These are phyloP conservation scores for Drosophila lini DNA, from an alignment of 1,140 invertebrate species.

Conservation along the genomic window DNA sequence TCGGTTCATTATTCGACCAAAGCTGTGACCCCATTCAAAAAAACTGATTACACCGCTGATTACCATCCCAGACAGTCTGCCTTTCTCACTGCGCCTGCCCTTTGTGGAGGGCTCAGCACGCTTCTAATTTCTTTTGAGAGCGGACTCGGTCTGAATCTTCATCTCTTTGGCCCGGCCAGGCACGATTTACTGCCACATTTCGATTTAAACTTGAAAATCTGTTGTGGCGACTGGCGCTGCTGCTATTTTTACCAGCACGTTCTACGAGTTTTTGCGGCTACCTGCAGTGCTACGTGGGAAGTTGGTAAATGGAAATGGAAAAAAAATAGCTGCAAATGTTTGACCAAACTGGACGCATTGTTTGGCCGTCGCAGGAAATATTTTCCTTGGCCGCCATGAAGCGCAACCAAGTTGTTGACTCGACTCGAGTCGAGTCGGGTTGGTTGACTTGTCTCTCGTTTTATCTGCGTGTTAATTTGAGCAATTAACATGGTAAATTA, in stretches of 20 bases:
- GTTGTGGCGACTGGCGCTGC: constrained; percentile 22
- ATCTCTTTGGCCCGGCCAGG: constrained; percentile 15
- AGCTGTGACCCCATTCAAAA: constrained; percentile 42
- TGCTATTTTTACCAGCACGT: constrained; percentile 48
- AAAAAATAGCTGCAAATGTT: constrained; percentile 36
- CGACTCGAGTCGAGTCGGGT: constrained; percentile 1
- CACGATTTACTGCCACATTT: constrained; percentile 67
- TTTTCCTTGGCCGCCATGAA: constrained; percentile 41
- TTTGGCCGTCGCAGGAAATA: constrained; percentile 48
- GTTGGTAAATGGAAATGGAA: constrained; percentile 36
- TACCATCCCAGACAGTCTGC: constrained; percentile 17
- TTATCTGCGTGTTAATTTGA: constrained; percentile 73
- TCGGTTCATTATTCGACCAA: constrained; percentile 41
- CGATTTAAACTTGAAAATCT: constrained; percentile 74
- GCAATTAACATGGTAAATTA: constrained; percentile 69
- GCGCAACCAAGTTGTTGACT: constrained; percentile 49
- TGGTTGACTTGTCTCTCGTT: constrained; percentile 54
- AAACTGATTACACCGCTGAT: constrained; percentile 44
- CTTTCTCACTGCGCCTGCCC: constrained; percentile 9
- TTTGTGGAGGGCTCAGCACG: constrained; percentile 34
- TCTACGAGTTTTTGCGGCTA: constrained; percentile 62
- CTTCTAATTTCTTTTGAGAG: constrained; percentile 43
- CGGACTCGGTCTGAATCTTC: constrained; percentile 21
- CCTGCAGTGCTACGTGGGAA: constrained; percentile 64
- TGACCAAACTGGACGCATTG: constrained; percentile 44